Evolutionary conservation across 2,113 vertebrate genomes (phyloP).

Genomic region (Mobula hypostoma): DNA sequence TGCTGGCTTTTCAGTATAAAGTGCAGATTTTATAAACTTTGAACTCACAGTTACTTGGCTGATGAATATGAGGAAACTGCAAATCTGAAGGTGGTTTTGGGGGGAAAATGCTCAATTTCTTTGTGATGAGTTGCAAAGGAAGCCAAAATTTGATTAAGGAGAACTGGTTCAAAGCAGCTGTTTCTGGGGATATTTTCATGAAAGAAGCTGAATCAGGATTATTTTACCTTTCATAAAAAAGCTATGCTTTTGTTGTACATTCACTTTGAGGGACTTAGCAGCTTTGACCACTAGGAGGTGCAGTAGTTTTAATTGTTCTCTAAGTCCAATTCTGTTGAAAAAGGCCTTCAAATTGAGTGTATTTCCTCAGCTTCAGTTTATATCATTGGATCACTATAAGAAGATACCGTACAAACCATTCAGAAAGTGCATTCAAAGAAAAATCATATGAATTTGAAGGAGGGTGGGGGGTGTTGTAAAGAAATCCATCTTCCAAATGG

Average conservation of each 20-base stretch:
- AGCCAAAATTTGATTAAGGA: conserved; percentile 33
- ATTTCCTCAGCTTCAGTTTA: neutral
- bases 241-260: neutral
- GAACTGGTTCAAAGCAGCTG: neutral
- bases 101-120: neutral
- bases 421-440: conserved; percentile 2
- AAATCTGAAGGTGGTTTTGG: neutral
- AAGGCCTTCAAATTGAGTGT: too few species aligned
- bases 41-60: neutral
- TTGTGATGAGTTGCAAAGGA: neutral
- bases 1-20: neutral
- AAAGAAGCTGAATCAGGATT: conserved; percentile 17
- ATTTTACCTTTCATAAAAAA: conserved; percentile 29
- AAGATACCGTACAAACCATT: neutral
- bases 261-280: neutral
- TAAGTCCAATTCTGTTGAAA: neutral
- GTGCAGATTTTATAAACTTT: neutral
- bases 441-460: neutral
- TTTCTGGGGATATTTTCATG: neutral
- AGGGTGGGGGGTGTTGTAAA: neutral
- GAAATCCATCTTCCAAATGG: conserved; percentile 17
- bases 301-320: conserved; percentile 23
- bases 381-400: neutral
- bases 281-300: conserved; percentile 20
- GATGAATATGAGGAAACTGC: neutral